Base-by-base conservation (phyloP, 1,140 invertebrate genomes). In the Lysiphlebus fabarum region DNA sequence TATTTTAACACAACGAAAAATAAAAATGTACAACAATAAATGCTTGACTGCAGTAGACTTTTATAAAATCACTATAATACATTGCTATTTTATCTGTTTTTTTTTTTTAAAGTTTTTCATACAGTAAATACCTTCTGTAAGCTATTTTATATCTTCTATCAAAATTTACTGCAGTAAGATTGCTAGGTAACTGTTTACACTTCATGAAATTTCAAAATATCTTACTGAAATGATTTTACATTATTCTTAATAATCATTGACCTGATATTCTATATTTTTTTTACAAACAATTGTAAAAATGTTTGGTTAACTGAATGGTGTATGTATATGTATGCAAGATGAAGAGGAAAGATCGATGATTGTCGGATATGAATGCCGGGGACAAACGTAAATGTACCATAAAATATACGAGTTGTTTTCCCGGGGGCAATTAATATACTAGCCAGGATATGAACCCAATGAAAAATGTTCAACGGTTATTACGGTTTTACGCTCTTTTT, bases 391-490 rank as follows among this genome's bases (percentile, higher is more conserved):
- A 49, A 17, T 33, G 47, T 49, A 9, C 17, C 17, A 26, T 49
- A 49, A 49, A 49, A 49, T 49, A n/a, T n/a, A 49, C 45, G 34
- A 50, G 48, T 47, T 34, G 41, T 44, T 49, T 49, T 49, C 42
- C 38, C 37, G 3, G 40, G 41, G 44, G 45, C 45, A 65, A 64
- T 69, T 66, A 66, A 65, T 66, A 56, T 37, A 45, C 49, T 53
- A 26, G 40, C 8, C 12, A 51, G 40, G 36, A 38, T 42, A 59
- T 44, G 57, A 44, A 40, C 48, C 12, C 36, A 57, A 62, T 64
- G 65, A 69, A 66, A 67, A 66, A 67, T 63, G 57, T 47, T 58
- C 37, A 57, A 57, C 54, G 55, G 56, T 67, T 69, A 66, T 69
- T 66, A 56, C 65, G 59, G 62, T 56, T 51, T 53, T 41, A 55